phyloP scores from a whole-genome alignment of 2,888 invertebrate genomes.

The Salpingus planirostris region DNA sequence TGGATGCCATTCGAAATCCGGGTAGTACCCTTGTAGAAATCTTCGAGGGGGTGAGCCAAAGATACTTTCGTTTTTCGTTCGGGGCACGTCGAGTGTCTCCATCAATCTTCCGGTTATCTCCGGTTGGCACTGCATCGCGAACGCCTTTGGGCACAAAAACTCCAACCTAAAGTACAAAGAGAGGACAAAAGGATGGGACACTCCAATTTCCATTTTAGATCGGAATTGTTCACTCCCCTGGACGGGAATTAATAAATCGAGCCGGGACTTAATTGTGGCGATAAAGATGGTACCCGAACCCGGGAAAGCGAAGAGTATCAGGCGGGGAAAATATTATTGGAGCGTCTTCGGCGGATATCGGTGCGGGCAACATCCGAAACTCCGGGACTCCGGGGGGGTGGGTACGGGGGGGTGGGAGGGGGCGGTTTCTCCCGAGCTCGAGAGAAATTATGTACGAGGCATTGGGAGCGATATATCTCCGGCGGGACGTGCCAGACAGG shows the following conservation, averaged over 20 bases:
- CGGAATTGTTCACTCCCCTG: conserved; percentile 29
- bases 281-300: conserved; percentile 16
- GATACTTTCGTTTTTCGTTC: no score
- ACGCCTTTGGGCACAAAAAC: conserved; percentile 35
- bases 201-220: conserved; percentile 43
- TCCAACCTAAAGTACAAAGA: conserved; percentile 19
- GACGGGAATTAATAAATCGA: conserved; percentile 27
- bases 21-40: no score
- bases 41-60: no score
- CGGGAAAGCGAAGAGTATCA: conserved; percentile 5
- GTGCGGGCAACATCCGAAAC: no score
- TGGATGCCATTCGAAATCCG: no score
- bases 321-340: conserved; percentile 15
- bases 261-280: conserved; percentile 23
- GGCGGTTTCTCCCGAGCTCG: conserved; percentile 28
- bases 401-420: conserved; percentile 13
- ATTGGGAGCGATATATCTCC: conserved; percentile 44
- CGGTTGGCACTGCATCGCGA: conserved; percentile 33
- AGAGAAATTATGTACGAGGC: conserved; percentile 45
- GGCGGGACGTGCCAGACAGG: conserved; percentile 44
- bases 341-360: no score
- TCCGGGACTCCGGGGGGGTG: not conserved
- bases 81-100: no score
- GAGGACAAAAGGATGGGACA: conserved; percentile 42
- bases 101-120: conserved; percentile 40